phyloP scores from a whole-genome alignment of 2,113 vertebrate species.

The Myotis davidii region DNA sequence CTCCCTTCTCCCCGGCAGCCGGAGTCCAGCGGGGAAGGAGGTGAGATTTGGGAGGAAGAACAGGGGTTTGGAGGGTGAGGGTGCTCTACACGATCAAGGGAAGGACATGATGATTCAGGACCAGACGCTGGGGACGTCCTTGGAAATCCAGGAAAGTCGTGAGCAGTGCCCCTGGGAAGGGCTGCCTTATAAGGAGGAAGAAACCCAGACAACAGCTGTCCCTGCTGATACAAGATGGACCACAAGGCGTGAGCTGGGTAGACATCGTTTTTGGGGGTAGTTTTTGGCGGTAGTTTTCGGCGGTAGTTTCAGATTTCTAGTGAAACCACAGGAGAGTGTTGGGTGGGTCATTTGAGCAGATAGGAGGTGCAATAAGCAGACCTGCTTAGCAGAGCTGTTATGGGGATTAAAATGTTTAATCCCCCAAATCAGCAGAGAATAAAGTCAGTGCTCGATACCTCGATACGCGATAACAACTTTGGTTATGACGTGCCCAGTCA shows the following conservation, averaged over 20 bases:
- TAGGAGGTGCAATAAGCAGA: background rate
- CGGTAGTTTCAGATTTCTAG: background rate
- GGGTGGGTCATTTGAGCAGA: too few species aligned
- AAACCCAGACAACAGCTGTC: background rate
- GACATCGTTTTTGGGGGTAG: accelerated
- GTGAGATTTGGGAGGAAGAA: background rate
- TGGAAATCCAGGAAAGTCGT: background rate
- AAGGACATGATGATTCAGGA: background rate
- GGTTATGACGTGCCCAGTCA: too few species aligned
- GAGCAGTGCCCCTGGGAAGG: too few species aligned
- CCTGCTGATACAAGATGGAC: too few species aligned
- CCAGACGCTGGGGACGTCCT: too few species aligned
- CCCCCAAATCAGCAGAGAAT: background rate
- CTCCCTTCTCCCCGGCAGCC: background rate
- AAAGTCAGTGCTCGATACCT: background rate
- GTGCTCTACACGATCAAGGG: too few species aligned
- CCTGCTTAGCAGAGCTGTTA: background rate
- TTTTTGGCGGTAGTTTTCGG: background rate
- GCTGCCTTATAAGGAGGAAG: background rate
- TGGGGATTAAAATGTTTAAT: background rate
- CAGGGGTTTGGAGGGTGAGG: background rate
- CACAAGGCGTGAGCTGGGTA: too few species aligned
- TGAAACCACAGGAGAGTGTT: background rate
- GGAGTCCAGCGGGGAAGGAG: background rate
- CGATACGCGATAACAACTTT: too few species aligned